phyloP scores from a whole-genome alignment of 2,888 invertebrate species.

The Lochmaea crataegi region DNA sequence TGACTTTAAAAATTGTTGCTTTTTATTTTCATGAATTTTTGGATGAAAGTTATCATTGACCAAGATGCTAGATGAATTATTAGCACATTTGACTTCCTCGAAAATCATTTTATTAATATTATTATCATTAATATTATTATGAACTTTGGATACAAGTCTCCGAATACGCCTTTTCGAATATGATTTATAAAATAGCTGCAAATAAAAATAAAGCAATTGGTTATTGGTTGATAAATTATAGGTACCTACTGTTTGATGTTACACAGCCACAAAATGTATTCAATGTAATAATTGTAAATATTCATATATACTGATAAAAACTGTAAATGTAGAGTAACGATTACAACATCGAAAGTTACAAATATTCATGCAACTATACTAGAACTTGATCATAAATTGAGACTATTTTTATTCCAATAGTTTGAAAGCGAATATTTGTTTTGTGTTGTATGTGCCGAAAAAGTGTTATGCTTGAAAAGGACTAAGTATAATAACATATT shows the following conservation, averaged over 20 bases:
- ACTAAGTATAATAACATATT: too few species aligned
- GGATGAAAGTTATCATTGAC: slow-evolving; percentile 4
- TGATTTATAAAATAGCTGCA: neutral
- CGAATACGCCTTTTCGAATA: neutral
- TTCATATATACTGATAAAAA: slow-evolving; percentile 4
- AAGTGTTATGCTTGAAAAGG: too few species aligned
- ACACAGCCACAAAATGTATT: slow-evolving; percentile 1
- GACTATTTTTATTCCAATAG: neutral
- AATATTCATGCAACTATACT: neutral
- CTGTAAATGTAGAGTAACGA: neutral
- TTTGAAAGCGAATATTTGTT: too few species aligned
- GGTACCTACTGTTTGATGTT: neutral
- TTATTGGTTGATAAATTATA: neutral
- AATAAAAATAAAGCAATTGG: neutral
- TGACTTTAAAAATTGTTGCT: neutral
- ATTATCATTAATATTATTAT: neutral
- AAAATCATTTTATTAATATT: neutral
- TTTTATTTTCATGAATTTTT: neutral
- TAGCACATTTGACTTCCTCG: slow-evolving; percentile 1
- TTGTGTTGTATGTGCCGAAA: too few species aligned
- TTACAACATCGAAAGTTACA: neutral
- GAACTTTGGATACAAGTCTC: neutral
- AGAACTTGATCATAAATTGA: neutral
- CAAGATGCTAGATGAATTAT: slow-evolving; percentile 4
- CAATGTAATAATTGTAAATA: neutral